Evolutionary conservation across 2,888 invertebrate species (phyloP), one percentile per base, ranked within the genome.

Genomic region (Neoitamus cyanurus): DNA sequence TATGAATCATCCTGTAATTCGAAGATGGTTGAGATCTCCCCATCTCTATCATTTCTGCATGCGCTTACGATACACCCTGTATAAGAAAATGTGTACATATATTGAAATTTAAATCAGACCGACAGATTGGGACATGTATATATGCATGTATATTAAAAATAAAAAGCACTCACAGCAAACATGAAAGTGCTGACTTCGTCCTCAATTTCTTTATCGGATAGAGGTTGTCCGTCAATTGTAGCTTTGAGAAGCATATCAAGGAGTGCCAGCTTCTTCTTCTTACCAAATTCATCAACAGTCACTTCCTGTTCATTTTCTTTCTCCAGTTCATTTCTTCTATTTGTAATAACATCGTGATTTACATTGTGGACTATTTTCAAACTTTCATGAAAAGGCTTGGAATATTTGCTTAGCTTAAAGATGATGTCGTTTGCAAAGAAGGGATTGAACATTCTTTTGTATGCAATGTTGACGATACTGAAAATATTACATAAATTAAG

Each of bases 141-240:
- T n/a, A n/a, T n/a, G n/a, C n/a, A n/a, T n/a, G n/a, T n/a, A 36
- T 36, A 36, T 46, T 69, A n/a, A 20, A 85, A 87, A 7, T 6
- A 58, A 28, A n/a, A 20, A 73, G n/a, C n/a, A n/a, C 68, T 77
- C 46, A 77, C 77, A 77, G 77, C 94, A 89, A 94, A 94, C 93
- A 94, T 93, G 87, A 94, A 94, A 0, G 94, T 94, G 86, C 94
- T 93, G 0, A 94, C 93, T 91, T 94, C 94, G 88, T 94, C 93
- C 84, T 93, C 90, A 11, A 94, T 92, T 83, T 92, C 92, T n/a
- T 92, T 89, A 83, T 93, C 92, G 2, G 92, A 91, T 78, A 94
- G 90, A 37, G 91, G 92, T 85, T 91, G 87, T 0, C 93, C 93
- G 85, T 93, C 92, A 5, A 92, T 90, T 87, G 92, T 92, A 2